Conservation (phyloP, 2,113 vertebrate genomes). For the Pipra filicauda region DNA sequence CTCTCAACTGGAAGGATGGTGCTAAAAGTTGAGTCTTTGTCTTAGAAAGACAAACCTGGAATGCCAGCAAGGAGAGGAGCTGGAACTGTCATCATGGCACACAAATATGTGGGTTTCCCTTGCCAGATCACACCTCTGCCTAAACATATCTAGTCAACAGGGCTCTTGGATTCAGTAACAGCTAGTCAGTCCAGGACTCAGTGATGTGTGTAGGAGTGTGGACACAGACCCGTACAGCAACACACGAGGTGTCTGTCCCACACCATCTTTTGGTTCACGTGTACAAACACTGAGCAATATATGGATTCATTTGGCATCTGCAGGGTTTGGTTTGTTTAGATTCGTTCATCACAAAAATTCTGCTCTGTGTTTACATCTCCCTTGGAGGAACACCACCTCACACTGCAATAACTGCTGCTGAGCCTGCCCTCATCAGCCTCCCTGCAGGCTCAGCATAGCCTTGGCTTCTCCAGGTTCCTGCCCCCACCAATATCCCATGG, state of each 20-base stretch:
- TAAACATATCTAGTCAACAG: slow-evolving; percentile 63
- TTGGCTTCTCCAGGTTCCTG: neutral
- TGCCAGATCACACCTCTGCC: slow-evolving; percentile 33
- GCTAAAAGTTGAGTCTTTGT: neutral
- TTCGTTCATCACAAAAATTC: slow-evolving; percentile 60
- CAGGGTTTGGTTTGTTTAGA: slow-evolving; percentile 37
- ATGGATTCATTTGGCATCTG: slow-evolving; percentile 43
- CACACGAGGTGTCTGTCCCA: slow-evolving; percentile 32
- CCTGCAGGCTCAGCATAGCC: neutral
- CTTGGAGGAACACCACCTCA: slow-evolving; percentile 25
- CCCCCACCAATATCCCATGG: neutral
- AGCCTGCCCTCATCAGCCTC: slow-evolving; percentile 41
- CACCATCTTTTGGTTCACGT: slow-evolving; percentile 15
- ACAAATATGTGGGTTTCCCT: slow-evolving; percentile 53
- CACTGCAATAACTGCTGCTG: neutral
- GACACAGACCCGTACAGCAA: neutral
- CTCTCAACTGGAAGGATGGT: neutral
- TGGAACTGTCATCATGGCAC: neutral
- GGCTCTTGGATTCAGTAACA: slow-evolving; percentile 48
- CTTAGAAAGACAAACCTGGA: slow-evolving; percentile 16
- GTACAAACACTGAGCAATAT: slow-evolving; percentile 13
- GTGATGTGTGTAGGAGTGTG: neutral
- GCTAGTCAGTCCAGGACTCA: slow-evolving; percentile 13
- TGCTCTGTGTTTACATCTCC: slow-evolving; percentile 51
- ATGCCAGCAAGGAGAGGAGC: neutral